Evolutionary conservation across 2,888 invertebrate species (phyloP), one percentile per base, ranked within the genome.

Genomic region (Nesidiocoris tenuis): DNA sequence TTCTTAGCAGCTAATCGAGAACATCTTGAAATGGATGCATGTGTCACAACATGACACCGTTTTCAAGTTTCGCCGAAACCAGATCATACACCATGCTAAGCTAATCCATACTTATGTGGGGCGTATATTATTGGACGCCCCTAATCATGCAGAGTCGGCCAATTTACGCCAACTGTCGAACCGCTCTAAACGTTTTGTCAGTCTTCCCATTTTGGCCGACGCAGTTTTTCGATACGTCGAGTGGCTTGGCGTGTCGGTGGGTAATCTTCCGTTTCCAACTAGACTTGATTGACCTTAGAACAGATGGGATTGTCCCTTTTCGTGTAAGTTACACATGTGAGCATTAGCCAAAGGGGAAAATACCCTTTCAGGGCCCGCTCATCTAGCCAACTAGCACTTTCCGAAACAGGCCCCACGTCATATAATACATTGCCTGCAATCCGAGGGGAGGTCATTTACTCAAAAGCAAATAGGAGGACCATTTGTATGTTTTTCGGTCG

Each of bases 361-460:
- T 65, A 24, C 25, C 39, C 65, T 65, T 65, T 65, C 65, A 65
- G 65, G 23, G 65, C 39, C 65, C 25, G 65, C 39, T 65, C 65
- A 39, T 65, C 39, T 39, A 65, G 65, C 65, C 65, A 65, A 65
- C 65, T 65, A 65, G 65, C 65, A 65, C 65, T 65, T 65, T 65
- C 54, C 54, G 17, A 18, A 39, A 39, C 39, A 39, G 39, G 39
- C 39, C 39, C 12, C 39, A 12, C 12, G 39, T 39, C 39, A 12
- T 39, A 12, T 39, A 39, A 39, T 39, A 39, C 39, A 39, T 39
- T 39, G 39, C 39, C 39, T 39, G 12, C 39, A 39, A 39, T 39
- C 21, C 22, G 63, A 16, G 63, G 63, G 64, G 25, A 16, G n/a
- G 39, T 39, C 39, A 65, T 65, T 65, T 65, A 65, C 65, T 65